Evolutionary conservation across 1,140 invertebrate genomes (phyloP).

Genomic region (Sinonovacula constricta): DNA sequence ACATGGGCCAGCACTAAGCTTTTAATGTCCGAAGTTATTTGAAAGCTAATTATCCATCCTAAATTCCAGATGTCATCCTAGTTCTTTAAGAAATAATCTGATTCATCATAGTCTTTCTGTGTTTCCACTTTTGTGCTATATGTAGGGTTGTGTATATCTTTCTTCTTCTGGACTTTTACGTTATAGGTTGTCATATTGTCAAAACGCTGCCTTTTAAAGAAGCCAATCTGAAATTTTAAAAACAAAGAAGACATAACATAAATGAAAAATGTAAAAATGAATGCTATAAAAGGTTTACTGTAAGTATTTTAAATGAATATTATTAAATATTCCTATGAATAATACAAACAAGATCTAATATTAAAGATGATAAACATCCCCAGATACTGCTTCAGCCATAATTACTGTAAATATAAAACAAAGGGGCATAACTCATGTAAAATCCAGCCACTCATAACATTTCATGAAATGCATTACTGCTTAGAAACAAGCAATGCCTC

Average conservation of each 20-base stretch:
- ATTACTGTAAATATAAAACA: no score
- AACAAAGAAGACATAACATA: background rate
- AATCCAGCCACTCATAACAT: no score
- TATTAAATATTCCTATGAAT: background rate
- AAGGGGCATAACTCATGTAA: no score
- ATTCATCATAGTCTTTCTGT: constrained; percentile 44
- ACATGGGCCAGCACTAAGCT: no score
- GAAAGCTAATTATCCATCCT: no score
- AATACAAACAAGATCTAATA: background rate
- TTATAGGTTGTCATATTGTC: constrained; percentile 46
- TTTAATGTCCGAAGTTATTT: no score
- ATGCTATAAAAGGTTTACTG: background rate
- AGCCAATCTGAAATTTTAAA: constrained; percentile 44
- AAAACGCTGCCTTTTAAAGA: constrained; percentile 48
- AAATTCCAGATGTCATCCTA: no score
- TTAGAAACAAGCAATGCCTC: background rate
- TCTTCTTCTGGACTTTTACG: constrained; percentile 52
- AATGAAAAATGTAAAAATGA: no score
- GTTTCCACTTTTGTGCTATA: constrained; percentile 40
- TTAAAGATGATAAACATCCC: background rate
- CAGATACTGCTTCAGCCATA: background rate
- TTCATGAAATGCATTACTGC: background rate
- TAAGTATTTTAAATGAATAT: background rate
- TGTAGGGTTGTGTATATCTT: constrained; percentile 41
- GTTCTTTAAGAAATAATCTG: constrained; percentile 39